Percentiles rank a stretch among this genome's conserved stretches.
phyloP scores from a whole-genome alignment of 2,888 invertebrate species.

The Galerucella pusilla region DNA sequence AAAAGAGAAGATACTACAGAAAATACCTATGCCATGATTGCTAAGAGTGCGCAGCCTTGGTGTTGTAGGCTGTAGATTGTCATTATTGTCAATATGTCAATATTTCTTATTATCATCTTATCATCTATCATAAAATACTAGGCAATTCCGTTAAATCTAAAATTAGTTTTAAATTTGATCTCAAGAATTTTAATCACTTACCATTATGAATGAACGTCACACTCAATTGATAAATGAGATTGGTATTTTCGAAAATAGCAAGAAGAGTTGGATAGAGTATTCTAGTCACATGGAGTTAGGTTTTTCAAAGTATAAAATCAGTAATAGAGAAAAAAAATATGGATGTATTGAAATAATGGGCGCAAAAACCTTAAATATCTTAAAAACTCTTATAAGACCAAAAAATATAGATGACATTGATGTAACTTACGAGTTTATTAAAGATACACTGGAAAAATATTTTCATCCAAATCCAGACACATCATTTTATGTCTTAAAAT shows the following conservation, averaged over 20 bases:
- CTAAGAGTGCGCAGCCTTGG: too few relatives aligned
- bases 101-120: too few relatives aligned
- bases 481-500: slow-evolving; percentile 30
- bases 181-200: too few relatives aligned
- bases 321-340: slow-evolving; percentile 25
- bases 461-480: slow-evolving; percentile 34
- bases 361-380: slow-evolving; percentile 21
- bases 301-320: slow-evolving; percentile 15
- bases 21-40: too few relatives aligned
- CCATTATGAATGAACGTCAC: neutral
- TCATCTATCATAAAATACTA: too few relatives aligned
- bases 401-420: slow-evolving; percentile 25
- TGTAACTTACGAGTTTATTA: slow-evolving; percentile 28
- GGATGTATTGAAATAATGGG: slow-evolving; percentile 27
- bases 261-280: slow-evolving; percentile 37
- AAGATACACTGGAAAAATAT: slow-evolving; percentile 29
- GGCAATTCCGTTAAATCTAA: too few relatives aligned
- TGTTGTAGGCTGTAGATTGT: too few relatives aligned
- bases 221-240: slow-evolving; percentile 30
- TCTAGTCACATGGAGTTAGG: slow-evolving; percentile 27
- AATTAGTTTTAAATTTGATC: too few relatives aligned
- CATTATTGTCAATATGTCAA: too few relatives aligned
- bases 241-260: slow-evolving; percentile 28
- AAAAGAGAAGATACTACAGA: too few relatives aligned
- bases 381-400: slow-evolving; percentile 28